Evolutionary conservation across 1,140 invertebrate genomes (phyloP).

Genomic region (Arctopsyche grandis): DNA sequence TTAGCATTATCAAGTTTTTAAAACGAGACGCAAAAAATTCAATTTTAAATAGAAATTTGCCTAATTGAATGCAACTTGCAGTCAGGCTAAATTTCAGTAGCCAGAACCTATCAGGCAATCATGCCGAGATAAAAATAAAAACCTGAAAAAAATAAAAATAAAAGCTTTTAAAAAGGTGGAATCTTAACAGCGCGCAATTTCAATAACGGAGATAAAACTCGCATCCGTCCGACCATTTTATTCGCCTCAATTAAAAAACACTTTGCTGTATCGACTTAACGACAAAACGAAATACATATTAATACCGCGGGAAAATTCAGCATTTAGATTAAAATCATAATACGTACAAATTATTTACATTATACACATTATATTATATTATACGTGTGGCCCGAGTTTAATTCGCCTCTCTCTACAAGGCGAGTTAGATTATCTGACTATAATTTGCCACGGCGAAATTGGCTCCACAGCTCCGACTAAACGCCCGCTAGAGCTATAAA

Average conservation of each 20-base stretch:
- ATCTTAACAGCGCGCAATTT: constrained; percentile 1
- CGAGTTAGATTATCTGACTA: constrained; percentile 9
- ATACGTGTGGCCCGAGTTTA: constrained; percentile 10
- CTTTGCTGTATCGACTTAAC: not conserved
- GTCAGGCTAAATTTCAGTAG: not conserved
- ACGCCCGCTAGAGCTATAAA: not conserved
- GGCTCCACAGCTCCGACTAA: not conserved
- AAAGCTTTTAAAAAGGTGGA: not conserved
- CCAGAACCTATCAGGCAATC: not conserved
- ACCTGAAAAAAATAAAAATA: not conserved
- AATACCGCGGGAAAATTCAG: not conserved
- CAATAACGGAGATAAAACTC: constrained; percentile 4
- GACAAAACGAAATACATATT: not conserved
- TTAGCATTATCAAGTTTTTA: no score
- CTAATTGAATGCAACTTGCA: no score
- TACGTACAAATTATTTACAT: constrained; percentile 1
- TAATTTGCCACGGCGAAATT: constrained; percentile 25
- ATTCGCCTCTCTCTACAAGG: constrained; percentile 3
- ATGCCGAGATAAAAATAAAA: not conserved
- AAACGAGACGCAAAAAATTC: no score
- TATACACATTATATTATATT: not conserved
- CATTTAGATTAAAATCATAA: constrained; percentile 6
- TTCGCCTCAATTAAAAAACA: constrained; percentile 16
- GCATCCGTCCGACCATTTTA: constrained; percentile 2
- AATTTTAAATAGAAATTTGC: no score